Conservation (phyloP, 2,888 invertebrate species). For the Oscheius sp. region DNA sequence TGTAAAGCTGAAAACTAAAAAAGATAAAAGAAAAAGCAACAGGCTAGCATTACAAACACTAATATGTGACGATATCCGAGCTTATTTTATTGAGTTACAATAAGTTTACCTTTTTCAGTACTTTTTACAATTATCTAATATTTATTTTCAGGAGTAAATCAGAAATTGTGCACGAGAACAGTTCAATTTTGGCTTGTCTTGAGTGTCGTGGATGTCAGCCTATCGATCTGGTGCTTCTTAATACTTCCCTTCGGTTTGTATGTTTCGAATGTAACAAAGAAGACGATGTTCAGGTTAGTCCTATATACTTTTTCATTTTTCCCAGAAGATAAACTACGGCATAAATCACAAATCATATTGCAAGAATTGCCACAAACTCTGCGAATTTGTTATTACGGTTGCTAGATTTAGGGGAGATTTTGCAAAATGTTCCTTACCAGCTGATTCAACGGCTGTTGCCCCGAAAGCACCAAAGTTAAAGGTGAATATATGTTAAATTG, state of each 20-base stretch:
- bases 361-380: slow-evolving; percentile 71
- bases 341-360: slow-evolving; percentile 71
- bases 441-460: neutral
- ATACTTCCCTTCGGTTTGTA: slow-evolving; percentile 67
- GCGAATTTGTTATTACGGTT: slow-evolving; percentile 69
- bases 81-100: neutral
- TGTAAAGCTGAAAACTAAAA: too few species aligned
- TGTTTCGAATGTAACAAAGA: slow-evolving; percentile 72
- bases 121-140: too few species aligned
- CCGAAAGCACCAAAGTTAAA: too few species aligned
- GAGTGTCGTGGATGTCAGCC: slow-evolving; percentile 44
- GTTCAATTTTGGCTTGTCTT: slow-evolving; percentile 21
- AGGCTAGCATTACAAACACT: too few species aligned
- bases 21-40: too few species aligned
- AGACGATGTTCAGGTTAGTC: slow-evolving; percentile 36
- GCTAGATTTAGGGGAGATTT: slow-evolving; percentile 49
- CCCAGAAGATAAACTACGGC: slow-evolving; percentile 71
- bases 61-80: too few species aligned
- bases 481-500: too few species aligned
- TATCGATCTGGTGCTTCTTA: slow-evolving; percentile 71
- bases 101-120: too few species aligned
- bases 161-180: slow-evolving; percentile 31
- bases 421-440: neutral
- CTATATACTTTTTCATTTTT: neutral
- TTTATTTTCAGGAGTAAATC: neutral